Percentiles rank a stretch among this genome's conserved stretches.
These are phyloP conservation scores for Perca fluviatilis DNA, from an alignment of 2,113 vertebrate genomes.

Conservation along the genomic window DNA sequence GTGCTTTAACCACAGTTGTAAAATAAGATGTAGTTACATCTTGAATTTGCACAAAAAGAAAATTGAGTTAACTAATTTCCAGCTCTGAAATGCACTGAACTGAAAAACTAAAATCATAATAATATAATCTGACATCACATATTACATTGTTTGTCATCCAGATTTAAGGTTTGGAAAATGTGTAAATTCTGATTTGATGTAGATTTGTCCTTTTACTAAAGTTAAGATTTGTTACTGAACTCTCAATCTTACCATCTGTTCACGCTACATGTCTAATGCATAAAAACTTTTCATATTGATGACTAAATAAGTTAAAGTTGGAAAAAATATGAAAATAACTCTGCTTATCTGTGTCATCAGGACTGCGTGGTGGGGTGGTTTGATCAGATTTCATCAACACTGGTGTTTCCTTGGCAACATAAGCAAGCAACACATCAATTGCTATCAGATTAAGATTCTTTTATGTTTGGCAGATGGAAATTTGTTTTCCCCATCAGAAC, in stretches of 20 bases:
- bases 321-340: neutral
- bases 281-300: neutral
- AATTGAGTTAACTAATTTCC: neutral
- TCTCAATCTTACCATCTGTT: neutral
- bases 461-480: neutral
- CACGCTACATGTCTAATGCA: neutral
- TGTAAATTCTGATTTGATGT: neutral
- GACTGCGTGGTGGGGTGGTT: neutral
- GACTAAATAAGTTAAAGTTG: neutral
- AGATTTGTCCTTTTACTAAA: neutral
- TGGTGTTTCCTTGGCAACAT: slow-evolving; percentile 17
- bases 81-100: neutral
- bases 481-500: neutral
- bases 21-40: neutral
- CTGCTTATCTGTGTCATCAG: neutral
- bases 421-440: slow-evolving; percentile 24
- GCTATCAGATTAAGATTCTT: slow-evolving; percentile 7
- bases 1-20: neutral
- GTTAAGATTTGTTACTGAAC: neutral
- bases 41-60: neutral
- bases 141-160: neutral
- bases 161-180: neutral
- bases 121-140: neutral
- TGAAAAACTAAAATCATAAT: neutral
- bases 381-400: slow-evolving; percentile 13